A percentile compares a stretch with the other conserved stretches of the same genome.
Evolutionary conservation across 2,797 vertebrate species (phyloP).

Genomic region (Heterohyrax brucei): DNA sequence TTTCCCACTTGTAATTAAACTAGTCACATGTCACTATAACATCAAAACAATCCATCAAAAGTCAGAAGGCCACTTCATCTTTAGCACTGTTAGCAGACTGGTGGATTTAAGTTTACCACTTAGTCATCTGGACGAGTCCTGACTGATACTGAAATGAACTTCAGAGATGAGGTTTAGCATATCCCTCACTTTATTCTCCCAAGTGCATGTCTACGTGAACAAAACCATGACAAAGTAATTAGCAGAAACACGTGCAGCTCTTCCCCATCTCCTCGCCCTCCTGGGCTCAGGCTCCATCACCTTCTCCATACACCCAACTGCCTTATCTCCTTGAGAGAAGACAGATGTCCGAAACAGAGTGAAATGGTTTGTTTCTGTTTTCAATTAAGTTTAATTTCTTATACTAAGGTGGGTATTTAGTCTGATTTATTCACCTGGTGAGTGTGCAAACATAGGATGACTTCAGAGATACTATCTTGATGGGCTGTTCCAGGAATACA

Average conservation of each 20-base stretch:
- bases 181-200: not conserved
- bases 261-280: not conserved
- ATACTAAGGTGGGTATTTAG: not conserved
- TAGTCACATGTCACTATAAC: conserved; percentile 49
- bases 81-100: not conserved
- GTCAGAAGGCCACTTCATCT: conserved; percentile 28
- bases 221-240: conserved; percentile 63
- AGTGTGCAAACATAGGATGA: not conserved
- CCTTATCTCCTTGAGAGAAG: conserved; percentile 69
- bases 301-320: not conserved
- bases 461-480: conserved; percentile 72
- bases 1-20: conserved; percentile 62
- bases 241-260: conserved; percentile 20
- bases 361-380: conserved; percentile 70
- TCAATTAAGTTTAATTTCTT: conserved; percentile 78
- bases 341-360: conserved; percentile 39
- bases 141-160: not conserved
- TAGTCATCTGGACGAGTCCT: not conserved
- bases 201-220: conserved; percentile 26
- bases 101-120: conserved; percentile 13
- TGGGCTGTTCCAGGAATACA: conserved; percentile 78
- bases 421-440: conserved; percentile 77
- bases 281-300: not conserved
- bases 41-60: conserved; percentile 34
- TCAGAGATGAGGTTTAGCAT: conserved; percentile 32